A percentile compares a stretch with the other conserved stretches of the same genome.
phyloP scores from a whole-genome alignment of 2,797 vertebrate species.

The Chrysocyon brachyurus region DNA sequence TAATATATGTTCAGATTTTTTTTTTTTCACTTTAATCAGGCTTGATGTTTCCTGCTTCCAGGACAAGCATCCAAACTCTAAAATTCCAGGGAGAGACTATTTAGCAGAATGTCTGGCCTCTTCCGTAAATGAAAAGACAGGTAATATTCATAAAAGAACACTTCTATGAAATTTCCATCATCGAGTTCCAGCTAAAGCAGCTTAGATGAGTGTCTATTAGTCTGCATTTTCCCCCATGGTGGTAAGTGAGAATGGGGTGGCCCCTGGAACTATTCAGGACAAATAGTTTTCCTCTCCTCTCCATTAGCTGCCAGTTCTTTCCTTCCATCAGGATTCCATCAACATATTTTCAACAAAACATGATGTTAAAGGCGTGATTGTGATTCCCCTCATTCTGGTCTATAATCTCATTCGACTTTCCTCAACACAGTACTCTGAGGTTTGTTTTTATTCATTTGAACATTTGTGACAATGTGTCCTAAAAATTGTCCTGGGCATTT shows the following conservation, averaged over 20 bases:
- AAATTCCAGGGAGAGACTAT: background rate
- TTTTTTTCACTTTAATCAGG: background rate
- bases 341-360: background rate
- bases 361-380: rapidly evolving
- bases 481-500: background rate
- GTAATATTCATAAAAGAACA: background rate
- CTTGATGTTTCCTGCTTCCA: background rate
- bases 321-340: background rate
- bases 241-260: background rate
- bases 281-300: background rate
- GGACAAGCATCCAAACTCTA: background rate
- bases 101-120: background rate
- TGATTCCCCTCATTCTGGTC: background rate
- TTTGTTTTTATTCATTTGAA: background rate
- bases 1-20: background rate
- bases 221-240: background rate
- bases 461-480: background rate
- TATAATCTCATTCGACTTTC: rapidly evolving
- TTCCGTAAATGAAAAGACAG: background rate
- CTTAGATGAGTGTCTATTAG: background rate
- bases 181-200: background rate
- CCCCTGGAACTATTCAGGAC: background rate
- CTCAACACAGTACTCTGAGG: background rate
- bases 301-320: background rate
- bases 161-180: background rate